Conservation (phyloP, 2,113 vertebrate species). For the Oncorhynchus mykiss region DNA sequence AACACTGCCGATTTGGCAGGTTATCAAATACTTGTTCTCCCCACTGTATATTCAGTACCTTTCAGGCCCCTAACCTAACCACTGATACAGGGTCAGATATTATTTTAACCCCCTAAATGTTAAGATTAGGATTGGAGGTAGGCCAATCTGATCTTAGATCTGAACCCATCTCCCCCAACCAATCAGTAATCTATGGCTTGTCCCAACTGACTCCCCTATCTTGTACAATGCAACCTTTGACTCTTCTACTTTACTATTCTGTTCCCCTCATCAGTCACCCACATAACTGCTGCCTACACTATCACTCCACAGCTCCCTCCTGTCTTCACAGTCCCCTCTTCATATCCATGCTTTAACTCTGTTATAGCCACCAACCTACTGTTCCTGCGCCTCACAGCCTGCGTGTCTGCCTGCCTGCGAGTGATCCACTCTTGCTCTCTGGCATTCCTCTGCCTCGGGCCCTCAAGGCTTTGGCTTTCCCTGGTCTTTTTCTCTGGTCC, state of each 20-base stretch:
- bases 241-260: background rate
- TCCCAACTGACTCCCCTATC: background rate
- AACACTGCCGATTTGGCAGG: fast-evolving
- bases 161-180: background rate
- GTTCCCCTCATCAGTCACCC: background rate
- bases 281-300: background rate
- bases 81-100: no score
- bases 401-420: background rate
- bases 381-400: background rate
- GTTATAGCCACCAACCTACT: no score
- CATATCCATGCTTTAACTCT: no score
- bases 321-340: background rate
- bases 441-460: constrained; percentile 32
- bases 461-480: constrained; percentile 16
- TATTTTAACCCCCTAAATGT: no score
- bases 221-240: background rate
- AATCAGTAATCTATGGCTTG: background rate
- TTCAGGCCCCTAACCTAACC: no score
- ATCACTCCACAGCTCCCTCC: background rate
- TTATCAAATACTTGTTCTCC: no score
- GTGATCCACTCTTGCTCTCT: constrained; percentile 17
- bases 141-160: no score
- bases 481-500: constrained; percentile 32
- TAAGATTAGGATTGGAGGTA: no score
- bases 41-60: no score